These are phyloP conservation scores for Herminia tarsipennalis DNA, from an alignment of 2,888 invertebrate genomes.

Conservation along the genomic window DNA sequence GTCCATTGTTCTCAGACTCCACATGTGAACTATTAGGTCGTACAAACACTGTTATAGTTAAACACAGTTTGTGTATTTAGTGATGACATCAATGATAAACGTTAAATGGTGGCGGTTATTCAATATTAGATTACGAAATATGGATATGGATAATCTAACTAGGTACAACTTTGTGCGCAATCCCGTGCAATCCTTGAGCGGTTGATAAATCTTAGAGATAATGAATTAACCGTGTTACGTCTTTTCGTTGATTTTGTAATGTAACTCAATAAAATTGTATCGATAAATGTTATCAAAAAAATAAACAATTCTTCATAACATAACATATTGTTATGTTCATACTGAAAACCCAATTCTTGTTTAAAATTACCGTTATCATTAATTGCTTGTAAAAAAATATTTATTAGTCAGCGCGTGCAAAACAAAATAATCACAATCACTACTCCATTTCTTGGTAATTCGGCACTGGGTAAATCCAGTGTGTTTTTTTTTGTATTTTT, in stretches of 20 bases:
- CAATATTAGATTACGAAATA: conserved; percentile 30
- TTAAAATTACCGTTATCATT: too few species aligned
- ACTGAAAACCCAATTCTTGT: too few species aligned
- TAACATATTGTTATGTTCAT: too few species aligned
- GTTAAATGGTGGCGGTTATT: conserved; percentile 29
- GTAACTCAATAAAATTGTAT: background rate
- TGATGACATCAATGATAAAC: conserved; percentile 48
- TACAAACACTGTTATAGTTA: conserved; percentile 60
- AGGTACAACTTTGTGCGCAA: conserved; percentile 15
- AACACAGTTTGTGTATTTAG: conserved; percentile 50
- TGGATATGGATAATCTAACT: too few species aligned
- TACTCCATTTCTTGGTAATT: too few species aligned
- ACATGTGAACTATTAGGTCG: conserved; percentile 59
- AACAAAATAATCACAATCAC: too few species aligned
- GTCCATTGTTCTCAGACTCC: conserved; percentile 55
- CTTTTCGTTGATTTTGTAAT: background rate
- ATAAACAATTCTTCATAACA: background rate
- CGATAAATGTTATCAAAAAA: background rate
- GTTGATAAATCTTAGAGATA: background rate
- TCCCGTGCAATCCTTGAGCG: conserved; percentile 4
- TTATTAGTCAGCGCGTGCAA: too few species aligned
- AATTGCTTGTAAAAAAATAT: too few species aligned
- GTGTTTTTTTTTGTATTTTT: too few species aligned
- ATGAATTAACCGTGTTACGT: background rate
- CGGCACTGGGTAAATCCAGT: too few species aligned